phyloP scores from a whole-genome alignment of 2,113 vertebrate species.

The Eptatretus burgeri region DNA sequence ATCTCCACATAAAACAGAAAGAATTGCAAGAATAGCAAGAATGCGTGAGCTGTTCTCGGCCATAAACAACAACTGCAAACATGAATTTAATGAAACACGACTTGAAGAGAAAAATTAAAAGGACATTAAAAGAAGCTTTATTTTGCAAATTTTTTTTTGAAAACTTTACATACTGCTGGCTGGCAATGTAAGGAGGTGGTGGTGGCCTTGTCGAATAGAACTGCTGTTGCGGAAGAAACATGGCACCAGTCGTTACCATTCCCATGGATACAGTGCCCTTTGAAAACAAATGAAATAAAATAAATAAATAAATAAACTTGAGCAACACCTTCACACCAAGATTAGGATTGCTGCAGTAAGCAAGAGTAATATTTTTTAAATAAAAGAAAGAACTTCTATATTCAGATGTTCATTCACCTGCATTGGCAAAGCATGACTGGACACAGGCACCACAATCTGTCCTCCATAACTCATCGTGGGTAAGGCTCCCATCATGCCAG shows the following conservation, averaged over 20 bases:
- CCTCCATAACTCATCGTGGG: not conserved
- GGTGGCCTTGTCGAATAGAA: not conserved
- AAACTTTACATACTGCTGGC: constrained; percentile 1
- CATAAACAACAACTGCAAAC: not conserved
- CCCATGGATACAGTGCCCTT: constrained; percentile 2
- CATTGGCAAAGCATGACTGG: not conserved
- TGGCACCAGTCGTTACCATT: not conserved
- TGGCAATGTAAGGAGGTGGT: not conserved
- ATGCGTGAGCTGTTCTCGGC: not conserved
- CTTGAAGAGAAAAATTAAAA: not conserved
- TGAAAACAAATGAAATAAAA: too few species aligned
- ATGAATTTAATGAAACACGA: not conserved
- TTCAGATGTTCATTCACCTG: too few species aligned
- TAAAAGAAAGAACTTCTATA: too few species aligned
- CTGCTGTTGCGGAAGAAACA: constrained; percentile 1
- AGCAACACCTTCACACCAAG: too few species aligned
- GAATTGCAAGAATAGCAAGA: too few species aligned
- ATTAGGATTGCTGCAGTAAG: too few species aligned
- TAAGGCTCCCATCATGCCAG: constrained; percentile 2
- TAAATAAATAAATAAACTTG: too few species aligned
- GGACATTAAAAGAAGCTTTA: not conserved
- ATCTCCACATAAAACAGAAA: constrained; percentile 14
- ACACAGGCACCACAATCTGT: not conserved
- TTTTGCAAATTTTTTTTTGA: not conserved
- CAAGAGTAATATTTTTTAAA: too few species aligned